Percentiles rank a stretch among this genome's conserved stretches.
Conservation (phyloP, 1,140 invertebrate genomes). For the Zaprionus lachaisei region DNA sequence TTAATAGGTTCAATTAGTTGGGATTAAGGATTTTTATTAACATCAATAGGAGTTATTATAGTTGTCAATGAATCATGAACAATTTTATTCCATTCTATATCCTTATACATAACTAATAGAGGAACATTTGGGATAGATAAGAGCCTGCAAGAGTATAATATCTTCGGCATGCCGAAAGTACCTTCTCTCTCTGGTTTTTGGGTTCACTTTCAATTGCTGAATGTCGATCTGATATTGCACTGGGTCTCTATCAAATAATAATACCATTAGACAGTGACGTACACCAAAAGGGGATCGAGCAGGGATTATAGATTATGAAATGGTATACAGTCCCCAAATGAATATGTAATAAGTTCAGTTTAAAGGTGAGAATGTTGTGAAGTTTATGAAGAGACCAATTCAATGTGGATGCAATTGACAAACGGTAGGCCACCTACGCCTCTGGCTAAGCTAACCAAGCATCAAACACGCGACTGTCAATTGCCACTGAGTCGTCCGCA, state of each 20-base stretch:
- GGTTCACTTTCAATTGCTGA: slow-evolving; percentile 51
- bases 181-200: neutral
- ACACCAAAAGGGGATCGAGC: neutral
- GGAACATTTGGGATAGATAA: too few relatives aligned
- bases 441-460: slow-evolving; percentile 66
- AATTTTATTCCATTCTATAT: too few relatives aligned
- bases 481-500: slow-evolving; percentile 53
- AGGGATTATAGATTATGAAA: neutral
- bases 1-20: too few relatives aligned
- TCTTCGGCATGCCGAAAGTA: too few relatives aligned
- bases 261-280: slow-evolving; percentile 14
- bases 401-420: neutral
- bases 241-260: slow-evolving; percentile 27
- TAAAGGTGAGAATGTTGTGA: too few relatives aligned
- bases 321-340: neutral
- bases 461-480: slow-evolving; percentile 76
- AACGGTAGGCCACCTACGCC: slow-evolving; percentile 38
- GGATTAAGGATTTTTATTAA: too few relatives aligned
- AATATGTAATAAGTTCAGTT: too few relatives aligned
- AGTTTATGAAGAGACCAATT: too few relatives aligned
- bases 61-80: too few relatives aligned
- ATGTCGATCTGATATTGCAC: slow-evolving; percentile 41
- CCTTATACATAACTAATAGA: too few relatives aligned
- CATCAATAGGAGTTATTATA: too few relatives aligned
- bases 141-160: too few relatives aligned